phyloP scores from a whole-genome alignment of 2,113 vertebrate species.

The Albula glossodonta region DNA sequence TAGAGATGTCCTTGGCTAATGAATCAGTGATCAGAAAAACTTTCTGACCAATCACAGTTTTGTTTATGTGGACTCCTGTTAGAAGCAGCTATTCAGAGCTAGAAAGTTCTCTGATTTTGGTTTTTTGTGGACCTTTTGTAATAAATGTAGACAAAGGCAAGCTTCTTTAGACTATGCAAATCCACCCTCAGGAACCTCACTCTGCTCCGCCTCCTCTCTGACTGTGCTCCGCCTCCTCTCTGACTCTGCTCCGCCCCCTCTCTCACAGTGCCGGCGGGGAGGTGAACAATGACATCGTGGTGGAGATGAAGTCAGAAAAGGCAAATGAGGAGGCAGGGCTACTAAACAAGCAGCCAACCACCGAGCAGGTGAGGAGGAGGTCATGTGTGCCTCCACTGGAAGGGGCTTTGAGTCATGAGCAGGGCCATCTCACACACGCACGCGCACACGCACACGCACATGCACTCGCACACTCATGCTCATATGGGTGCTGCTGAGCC shows the following conservation, averaged over 20 bases:
- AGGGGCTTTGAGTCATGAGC: background rate
- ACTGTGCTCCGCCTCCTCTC: background rate
- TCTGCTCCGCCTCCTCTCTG: background rate
- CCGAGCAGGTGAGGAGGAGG: slow-evolving; percentile 64
- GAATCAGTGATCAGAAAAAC: too few species aligned
- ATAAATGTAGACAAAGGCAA: too few species aligned
- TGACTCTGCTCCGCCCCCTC: background rate
- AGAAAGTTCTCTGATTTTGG: too few species aligned
- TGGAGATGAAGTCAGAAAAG: slow-evolving; percentile 78
- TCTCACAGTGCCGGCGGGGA: slow-evolving; percentile 55
- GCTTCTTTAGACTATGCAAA: too few species aligned
- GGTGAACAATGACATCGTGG: slow-evolving; percentile 67
- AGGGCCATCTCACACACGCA: background rate
- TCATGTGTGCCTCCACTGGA: background rate
- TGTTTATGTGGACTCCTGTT: too few species aligned
- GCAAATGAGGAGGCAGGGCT: slow-evolving; percentile 72
- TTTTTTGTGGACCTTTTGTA: too few species aligned
- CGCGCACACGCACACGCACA: too few species aligned
- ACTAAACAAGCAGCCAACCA: slow-evolving; percentile 59
- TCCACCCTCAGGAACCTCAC: background rate
- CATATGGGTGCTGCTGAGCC: too few species aligned
- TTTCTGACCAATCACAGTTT: too few species aligned
- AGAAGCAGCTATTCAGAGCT: too few species aligned
- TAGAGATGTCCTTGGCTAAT: too few species aligned
- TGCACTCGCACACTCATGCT: too few species aligned